Percentiles rank a stretch among this genome's conserved stretches.
phyloP scores from a whole-genome alignment of 2,888 invertebrate genomes.

The Dryadula phaetusa region DNA sequence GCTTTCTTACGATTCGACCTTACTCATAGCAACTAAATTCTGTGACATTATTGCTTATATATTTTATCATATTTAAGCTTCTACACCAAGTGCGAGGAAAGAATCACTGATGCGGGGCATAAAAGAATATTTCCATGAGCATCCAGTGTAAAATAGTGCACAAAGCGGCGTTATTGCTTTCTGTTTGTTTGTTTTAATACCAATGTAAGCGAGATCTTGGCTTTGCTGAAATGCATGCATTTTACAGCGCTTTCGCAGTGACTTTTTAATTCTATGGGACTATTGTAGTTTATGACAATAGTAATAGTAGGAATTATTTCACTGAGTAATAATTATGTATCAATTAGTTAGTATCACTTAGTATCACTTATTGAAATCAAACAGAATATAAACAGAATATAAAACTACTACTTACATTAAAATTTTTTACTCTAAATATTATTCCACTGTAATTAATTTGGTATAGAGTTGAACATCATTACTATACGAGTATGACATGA shows the following conservation, averaged over 20 bases:
- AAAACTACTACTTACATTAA: too few species aligned
- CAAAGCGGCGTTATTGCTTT: slow-evolving; percentile 53
- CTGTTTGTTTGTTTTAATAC: slow-evolving; percentile 56
- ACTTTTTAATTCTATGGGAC: slow-evolving; percentile 29
- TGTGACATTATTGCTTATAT: neutral
- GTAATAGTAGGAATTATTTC: neutral
- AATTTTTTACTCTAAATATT: too few species aligned
- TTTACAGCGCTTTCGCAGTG: slow-evolving; percentile 36
- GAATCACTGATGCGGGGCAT: slow-evolving; percentile 43
- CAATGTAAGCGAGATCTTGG: slow-evolving; percentile 48
- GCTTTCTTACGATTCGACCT: neutral
- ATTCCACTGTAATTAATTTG: too few species aligned
- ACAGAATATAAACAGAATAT: too few species aligned
- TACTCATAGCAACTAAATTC: neutral
- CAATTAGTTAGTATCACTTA: neutral
- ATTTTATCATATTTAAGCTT: slow-evolving; percentile 9
- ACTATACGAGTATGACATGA: neutral
- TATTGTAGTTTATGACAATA: slow-evolving; percentile 15
- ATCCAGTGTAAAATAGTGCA: slow-evolving; percentile 45
- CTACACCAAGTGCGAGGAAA: slow-evolving; percentile 33
- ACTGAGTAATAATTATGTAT: neutral
- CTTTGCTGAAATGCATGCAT: slow-evolving; percentile 45
- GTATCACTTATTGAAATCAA: too few species aligned
- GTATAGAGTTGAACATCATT: neutral
- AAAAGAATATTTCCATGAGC: slow-evolving; percentile 45